Base-by-base conservation (phyloP, 2,797 vertebrate genomes). In the Cyclopterus lumpus region DNA sequence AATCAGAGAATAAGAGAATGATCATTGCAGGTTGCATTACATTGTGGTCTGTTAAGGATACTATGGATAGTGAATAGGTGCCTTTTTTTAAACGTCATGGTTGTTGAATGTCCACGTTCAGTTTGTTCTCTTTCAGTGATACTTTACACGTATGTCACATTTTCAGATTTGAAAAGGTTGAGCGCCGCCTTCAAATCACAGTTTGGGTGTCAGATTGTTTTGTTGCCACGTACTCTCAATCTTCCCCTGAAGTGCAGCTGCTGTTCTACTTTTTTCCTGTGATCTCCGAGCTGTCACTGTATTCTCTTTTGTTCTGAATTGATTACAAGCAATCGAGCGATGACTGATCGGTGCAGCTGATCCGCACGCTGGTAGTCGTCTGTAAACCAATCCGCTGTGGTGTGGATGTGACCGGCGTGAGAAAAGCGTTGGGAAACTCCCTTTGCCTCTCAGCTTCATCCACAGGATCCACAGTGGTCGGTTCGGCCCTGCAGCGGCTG, bases 371-470 rank as follows among this genome's bases (percentile, higher is more conserved):
- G 60, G 40, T 36, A 36, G 15, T 42, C 32, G 42, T 44, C 26
- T 74, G 89, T 88, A 89, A 89, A 20, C 22, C n/a, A 77, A 88
- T 80, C 70, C 73, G 16, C 55, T 3, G 48, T 5, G 28, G 5
- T 36, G 24, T 16, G 34, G 75, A 87, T 65, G 65, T 66, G 74
- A 86, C 22, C 67, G 14, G 11, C 75, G 79, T 91, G 86, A 87
- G 86, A 88, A 88, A 74, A 63, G 53, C 4, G 0, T 8, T 1
- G 34, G 79, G 83, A 71, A 87, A 78, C 22, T 67, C 78, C 80
- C 69, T 28, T 53, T 24, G 59, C 20, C 53, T 54, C 34, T 40
- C 54, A 64, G 77, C 73, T 70, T 51, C 16, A 46, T 75, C 22
- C 16, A 38, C 5, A 4, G 38, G 61, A 73, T 2, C 7, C 71